phyloP scores from a whole-genome alignment of 2,113 vertebrate genomes.

The Melanerpes aurifrons region DNA sequence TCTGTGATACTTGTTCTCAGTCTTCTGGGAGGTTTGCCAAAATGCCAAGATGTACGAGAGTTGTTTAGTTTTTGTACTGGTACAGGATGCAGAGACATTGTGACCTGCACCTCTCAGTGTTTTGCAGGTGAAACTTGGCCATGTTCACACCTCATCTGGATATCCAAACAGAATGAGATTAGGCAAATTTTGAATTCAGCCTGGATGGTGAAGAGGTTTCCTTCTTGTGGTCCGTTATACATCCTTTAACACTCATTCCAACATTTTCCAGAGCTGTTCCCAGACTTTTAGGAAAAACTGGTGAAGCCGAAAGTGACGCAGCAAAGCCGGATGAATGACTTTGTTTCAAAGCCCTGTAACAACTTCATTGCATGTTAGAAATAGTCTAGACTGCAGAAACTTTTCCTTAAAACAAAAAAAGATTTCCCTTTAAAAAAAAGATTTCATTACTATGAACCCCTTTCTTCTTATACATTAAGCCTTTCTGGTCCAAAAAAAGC shows the following conservation, averaged over 20 bases:
- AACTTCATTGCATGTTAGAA: not conserved
- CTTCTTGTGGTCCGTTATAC: not conserved
- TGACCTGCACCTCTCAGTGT: not conserved
- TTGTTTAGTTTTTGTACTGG: not conserved
- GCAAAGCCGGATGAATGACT: not conserved
- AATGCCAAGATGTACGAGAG: not conserved
- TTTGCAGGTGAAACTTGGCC: not conserved
- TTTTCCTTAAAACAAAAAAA: no score
- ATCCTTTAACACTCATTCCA: not conserved
- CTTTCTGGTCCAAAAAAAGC: not conserved
- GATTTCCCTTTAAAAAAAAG: no score
- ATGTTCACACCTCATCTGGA: not conserved
- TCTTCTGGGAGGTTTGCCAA: not conserved
- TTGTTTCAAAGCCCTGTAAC: not conserved
- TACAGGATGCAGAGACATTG: not conserved
- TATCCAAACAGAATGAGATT: not conserved
- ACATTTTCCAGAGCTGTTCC: not conserved
- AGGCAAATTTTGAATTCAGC: not conserved
- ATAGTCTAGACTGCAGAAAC: not conserved
- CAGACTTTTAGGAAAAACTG: constrained; percentile 17
- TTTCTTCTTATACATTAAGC: not conserved
- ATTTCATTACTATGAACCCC: not conserved
- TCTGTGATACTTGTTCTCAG: not conserved
- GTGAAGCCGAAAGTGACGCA: not conserved
- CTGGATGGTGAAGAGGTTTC: not conserved